These are phyloP conservation scores for Octopus bimaculoides DNA, from an alignment of 1,140 invertebrate species.

Conservation along the genomic window DNA sequence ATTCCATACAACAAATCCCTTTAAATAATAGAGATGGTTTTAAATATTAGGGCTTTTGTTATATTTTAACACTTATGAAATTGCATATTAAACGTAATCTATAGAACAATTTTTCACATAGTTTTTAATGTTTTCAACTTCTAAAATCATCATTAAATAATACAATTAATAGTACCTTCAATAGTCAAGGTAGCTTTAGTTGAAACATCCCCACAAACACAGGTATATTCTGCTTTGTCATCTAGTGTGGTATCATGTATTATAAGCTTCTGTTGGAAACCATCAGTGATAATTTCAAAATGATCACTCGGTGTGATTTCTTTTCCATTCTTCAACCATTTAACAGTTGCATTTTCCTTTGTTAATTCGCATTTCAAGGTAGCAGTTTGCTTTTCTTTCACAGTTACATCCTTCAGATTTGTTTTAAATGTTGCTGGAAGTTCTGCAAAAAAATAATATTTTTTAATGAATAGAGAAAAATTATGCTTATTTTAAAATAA, in stretches of 20 bases:
- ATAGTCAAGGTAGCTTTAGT: slow-evolving; percentile 33
- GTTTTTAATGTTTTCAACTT: neutral
- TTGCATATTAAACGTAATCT: neutral
- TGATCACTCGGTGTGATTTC: slow-evolving; percentile 64
- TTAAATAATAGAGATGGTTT: too few relatives aligned
- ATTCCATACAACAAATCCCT: too few relatives aligned
- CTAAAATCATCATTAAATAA: neutral
- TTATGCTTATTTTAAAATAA: too few relatives aligned
- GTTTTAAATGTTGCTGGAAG: slow-evolving; percentile 43
- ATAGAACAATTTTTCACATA: neutral
- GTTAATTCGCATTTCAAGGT: slow-evolving; percentile 50
- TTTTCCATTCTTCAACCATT: slow-evolving; percentile 63
- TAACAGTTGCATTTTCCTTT: slow-evolving; percentile 44
- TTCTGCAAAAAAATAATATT: slow-evolving; percentile 29
- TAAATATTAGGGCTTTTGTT: too few relatives aligned
- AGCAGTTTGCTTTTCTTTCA: slow-evolving; percentile 40
- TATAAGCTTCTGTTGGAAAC: slow-evolving; percentile 33
- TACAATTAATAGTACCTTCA: slow-evolving; percentile 24
- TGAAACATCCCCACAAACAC: slow-evolving; percentile 36
- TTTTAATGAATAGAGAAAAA: too few relatives aligned
- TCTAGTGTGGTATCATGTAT: slow-evolving; percentile 32
- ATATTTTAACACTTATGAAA: neutral
- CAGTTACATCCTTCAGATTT: slow-evolving; percentile 38
- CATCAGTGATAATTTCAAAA: slow-evolving; percentile 65
- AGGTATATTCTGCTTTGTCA: slow-evolving; percentile 41